Percentiles rank a stretch among this genome's conserved stretches.
Evolutionary conservation across 1,140 invertebrate species (phyloP).

Genomic region (Atta colombica): DNA sequence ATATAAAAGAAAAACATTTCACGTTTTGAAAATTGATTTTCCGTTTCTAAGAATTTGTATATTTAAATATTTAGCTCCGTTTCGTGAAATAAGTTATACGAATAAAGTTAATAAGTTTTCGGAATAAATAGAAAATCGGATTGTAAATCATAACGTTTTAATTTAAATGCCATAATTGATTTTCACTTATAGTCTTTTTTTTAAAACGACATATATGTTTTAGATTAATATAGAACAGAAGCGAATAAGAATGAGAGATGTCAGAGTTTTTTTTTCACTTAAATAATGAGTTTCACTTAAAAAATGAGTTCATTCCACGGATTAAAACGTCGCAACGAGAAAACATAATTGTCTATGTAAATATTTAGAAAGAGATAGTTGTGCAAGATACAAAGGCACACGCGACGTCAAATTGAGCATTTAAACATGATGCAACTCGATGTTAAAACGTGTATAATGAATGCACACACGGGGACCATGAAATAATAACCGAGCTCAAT

Average conservation of each 20-base stretch:
- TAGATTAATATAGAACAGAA: conserved; percentile 14
- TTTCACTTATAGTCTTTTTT: conserved; percentile 13
- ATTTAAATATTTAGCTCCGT: background rate
- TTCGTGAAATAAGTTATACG: background rate
- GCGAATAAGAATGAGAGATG: conserved; percentile 43
- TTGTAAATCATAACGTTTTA: conserved; percentile 8
- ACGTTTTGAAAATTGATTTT: conserved; percentile 9
- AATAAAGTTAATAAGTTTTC: background rate
- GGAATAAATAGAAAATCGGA: background rate
- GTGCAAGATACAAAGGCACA: background rate
- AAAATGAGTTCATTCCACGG: conserved; percentile 71
- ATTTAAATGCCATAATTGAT: conserved; percentile 9
- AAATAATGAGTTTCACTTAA: conserved; percentile 74
- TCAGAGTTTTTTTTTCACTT: conserved; percentile 69
- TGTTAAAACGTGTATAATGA: conserved; percentile 66
- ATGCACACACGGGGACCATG: conserved; percentile 48
- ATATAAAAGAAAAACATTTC: background rate
- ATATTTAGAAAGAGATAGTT: conserved; percentile 57
- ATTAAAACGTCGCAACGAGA: conserved; percentile 71
- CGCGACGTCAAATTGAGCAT: conserved; percentile 66
- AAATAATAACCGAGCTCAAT: conserved; percentile 65
- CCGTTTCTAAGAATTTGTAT: background rate
- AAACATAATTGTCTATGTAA: conserved; percentile 59
- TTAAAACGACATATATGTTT: background rate
- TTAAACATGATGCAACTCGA: conserved; percentile 63